phyloP scores from a whole-genome alignment of 2,113 vertebrate genomes.

The Paramisgurnus dabryanus region DNA sequence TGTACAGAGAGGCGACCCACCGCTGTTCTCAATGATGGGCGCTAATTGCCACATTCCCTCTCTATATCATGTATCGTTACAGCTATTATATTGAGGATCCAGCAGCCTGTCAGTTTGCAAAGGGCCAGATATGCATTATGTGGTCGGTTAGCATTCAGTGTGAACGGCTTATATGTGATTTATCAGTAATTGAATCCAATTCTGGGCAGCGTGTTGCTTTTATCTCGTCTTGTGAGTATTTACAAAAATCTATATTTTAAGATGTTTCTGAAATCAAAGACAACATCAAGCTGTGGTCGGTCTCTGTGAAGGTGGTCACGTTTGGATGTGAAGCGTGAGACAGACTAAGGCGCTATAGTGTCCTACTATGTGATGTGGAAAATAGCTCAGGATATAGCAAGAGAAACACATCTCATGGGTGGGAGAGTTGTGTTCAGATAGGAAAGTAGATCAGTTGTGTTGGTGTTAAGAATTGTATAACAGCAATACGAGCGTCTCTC shows the following conservation, averaged over 20 bases:
- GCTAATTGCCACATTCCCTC: slow-evolving; percentile 25
- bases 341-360: neutral
- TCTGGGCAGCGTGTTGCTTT: neutral
- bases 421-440: neutral
- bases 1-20: slow-evolving; percentile 4
- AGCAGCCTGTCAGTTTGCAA: neutral
- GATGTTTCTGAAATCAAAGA: slow-evolving; percentile 17
- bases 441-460: slow-evolving; percentile 12
- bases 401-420: neutral
- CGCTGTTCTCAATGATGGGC: slow-evolving; percentile 26
- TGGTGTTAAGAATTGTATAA: slow-evolving; percentile 28
- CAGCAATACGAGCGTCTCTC: neutral
- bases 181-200: neutral
- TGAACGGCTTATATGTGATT: neutral
- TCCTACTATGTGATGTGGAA: slow-evolving; percentile 23
- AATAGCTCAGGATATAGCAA: slow-evolving; percentile 18
- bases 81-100: slow-evolving; percentile 1
- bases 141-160: neutral
- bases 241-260: neutral
- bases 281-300: neutral
- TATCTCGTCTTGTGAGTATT: neutral
- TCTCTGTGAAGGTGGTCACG: slow-evolving; percentile 9
- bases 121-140: slow-evolving; percentile 8
- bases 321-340: slow-evolving; percentile 18
- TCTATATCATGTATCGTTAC: slow-evolving; percentile 24